Percentiles rank a stretch among this genome's conserved stretches.
Evolutionary conservation across 2,888 invertebrate species (phyloP).

Genomic region (Limnephilus rhombicus): DNA sequence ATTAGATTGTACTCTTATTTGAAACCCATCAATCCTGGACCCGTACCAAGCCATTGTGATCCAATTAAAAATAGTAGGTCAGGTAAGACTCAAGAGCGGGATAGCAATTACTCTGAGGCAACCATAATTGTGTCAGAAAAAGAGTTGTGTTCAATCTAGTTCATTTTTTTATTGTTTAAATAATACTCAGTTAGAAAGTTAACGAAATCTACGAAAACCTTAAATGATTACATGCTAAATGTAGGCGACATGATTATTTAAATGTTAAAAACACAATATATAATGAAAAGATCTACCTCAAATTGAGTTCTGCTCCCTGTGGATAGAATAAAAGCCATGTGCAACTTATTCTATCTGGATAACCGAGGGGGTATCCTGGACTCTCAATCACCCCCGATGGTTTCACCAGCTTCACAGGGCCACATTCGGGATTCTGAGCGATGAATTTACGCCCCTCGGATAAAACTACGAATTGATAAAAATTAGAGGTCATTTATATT

Average conservation of each 20-base stretch:
- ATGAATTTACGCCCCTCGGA: conserved; percentile 56
- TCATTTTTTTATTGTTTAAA: not conserved
- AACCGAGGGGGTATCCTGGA: conserved; percentile 60
- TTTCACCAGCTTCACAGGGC: conserved; percentile 37
- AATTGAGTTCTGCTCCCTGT: conserved; percentile 48
- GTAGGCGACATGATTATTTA: not conserved
- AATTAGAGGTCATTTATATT: conserved; percentile 58
- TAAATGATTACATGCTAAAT: not conserved
- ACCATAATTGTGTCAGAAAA: not conserved
- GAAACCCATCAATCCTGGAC: not conserved
- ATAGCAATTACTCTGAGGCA: not conserved
- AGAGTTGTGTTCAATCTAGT: not conserved
- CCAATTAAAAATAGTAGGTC: not conserved
- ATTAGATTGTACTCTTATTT: not conserved
- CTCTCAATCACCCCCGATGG: conserved; percentile 58
- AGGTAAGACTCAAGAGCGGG: not conserved
- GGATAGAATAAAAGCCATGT: conserved; percentile 59
- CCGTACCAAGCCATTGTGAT: not conserved
- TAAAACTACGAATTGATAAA: conserved; percentile 49
- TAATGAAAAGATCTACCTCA: conserved; percentile 51
- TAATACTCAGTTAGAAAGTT: not conserved
- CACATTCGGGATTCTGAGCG: conserved; percentile 51
- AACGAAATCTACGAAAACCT: not conserved
- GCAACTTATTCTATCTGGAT: conserved; percentile 62
- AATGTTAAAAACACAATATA: not conserved